Evolutionary conservation across 2,113 vertebrate species (phyloP), one percentile per base, ranked within the genome.

Genomic region (Isurus oxyrinchus): DNA sequence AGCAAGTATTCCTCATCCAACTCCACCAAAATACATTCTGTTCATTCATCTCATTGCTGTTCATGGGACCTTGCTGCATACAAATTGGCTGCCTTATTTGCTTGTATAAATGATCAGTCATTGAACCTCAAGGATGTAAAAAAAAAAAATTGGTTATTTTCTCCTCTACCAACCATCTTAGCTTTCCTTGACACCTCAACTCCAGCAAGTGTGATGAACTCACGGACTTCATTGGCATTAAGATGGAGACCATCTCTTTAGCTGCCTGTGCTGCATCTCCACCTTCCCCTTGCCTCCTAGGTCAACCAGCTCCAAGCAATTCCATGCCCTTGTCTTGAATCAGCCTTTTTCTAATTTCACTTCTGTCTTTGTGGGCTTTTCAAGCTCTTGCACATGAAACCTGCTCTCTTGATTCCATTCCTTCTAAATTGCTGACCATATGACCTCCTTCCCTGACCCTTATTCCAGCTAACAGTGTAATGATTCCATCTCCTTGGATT

Each of bases 221-320:
- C 69, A 27, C 27, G 49, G 25, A 35, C 8, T n/a, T n/a, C 2
- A n/a, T 61, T n/a, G 14, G 16, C 35, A 61, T 2, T 61, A 93
- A 93, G 90, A 59, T 21, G 3, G 14, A 19, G 1, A 6, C 14
- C 16, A n/a, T 35, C 3, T 14, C 6, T n/a, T 93, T 61, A 40
- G 57, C 57, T 61, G 35, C 16, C 31, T 59, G 1, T 90, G 53
- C 14, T 44, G 14, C 79, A 84, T 84, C 14, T 40, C 79, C 14
- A 84, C 40, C 40, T 40, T 84, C 16, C 79, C n/a, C n/a, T 40
- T 44, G 79, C n/a, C n/a, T 44, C 19, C 79, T 31, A 84, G 10
- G 16, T 84, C 79, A 84, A 44, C 35, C n/a, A 13, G 0, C 55
- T 35, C 97, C 98, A 91, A 27, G 96, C 49, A 66, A 40, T 53